These are phyloP conservation scores for Madoqua kirkii DNA, from an alignment of 2,113 vertebrate genomes.

Conservation along the genomic window DNA sequence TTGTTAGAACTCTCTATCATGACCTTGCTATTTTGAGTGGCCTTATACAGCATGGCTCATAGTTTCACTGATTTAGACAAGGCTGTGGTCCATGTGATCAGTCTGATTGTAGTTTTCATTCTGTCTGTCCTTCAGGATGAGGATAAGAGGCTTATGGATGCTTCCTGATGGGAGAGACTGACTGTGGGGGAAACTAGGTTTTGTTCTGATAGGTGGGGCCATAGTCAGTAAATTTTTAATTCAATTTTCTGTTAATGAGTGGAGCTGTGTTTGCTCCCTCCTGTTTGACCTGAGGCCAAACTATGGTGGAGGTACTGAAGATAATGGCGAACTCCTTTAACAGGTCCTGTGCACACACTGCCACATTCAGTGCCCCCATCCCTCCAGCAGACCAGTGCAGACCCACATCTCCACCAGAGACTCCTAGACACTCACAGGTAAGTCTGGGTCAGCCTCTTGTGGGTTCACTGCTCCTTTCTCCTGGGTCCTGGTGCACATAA, in stretches of 20 bases:
- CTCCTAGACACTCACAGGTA: background rate
- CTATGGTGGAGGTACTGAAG: background rate
- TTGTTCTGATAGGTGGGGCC: background rate
- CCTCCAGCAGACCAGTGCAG: background rate
- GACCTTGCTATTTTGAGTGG: background rate
- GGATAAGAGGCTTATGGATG: background rate
- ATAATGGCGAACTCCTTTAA: rapidly evolving
- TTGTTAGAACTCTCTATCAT: background rate
- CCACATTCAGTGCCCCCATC: background rate
- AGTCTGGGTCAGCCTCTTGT: background rate
- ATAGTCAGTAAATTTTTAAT: background rate
- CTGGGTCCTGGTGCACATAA: background rate
- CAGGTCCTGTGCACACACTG: background rate
- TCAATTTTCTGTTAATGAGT: background rate
- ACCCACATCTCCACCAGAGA: background rate
- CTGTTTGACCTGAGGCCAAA: background rate
- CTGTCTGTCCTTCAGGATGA: background rate
- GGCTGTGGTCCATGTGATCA: background rate
- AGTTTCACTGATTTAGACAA: background rate
- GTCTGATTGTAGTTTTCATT: background rate
- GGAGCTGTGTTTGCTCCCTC: background rate
- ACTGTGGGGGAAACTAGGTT: background rate
- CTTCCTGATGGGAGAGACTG: background rate
- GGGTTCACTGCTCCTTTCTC: background rate
- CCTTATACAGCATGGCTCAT: background rate